Conservation (phyloP, 2,797 vertebrate species). For the Lacerta viridis region DNA sequence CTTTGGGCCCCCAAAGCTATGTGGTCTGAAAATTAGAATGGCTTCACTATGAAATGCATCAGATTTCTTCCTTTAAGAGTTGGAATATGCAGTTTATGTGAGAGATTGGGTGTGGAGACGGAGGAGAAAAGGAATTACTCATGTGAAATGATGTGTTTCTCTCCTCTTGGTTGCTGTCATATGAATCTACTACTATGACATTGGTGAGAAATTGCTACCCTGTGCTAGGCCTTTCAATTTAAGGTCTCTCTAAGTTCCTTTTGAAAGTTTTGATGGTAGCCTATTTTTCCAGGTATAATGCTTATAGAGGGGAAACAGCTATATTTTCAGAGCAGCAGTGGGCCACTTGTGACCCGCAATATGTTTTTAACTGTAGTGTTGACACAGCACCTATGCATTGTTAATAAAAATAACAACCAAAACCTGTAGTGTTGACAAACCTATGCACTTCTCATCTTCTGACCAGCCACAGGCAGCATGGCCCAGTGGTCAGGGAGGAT, state of each 20-base stretch:
- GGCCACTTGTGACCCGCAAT: background rate
- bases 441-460: too few relatives aligned
- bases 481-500: too few relatives aligned
- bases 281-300: background rate
- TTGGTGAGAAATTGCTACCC: background rate
- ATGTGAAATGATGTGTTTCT: background rate
- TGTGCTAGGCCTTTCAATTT: background rate
- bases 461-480: too few relatives aligned
- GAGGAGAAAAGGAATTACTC: slow-evolving; percentile 22
- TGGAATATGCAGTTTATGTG: background rate
- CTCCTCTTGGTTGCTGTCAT: background rate
- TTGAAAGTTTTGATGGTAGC: background rate
- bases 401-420: too few relatives aligned
- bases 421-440: background rate
- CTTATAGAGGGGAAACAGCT: too few relatives aligned
- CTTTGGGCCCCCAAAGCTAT: background rate
- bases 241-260: background rate
- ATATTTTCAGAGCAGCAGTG: background rate
- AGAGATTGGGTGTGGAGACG: background rate
- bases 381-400: too few relatives aligned
- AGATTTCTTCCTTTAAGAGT: background rate
- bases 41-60: slow-evolving; percentile 1
- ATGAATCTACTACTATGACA: slow-evolving; percentile 1
- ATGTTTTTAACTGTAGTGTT: background rate
- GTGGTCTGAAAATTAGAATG: slow-evolving; percentile 22